Base-by-base conservation (phyloP, 1,140 invertebrate genomes). In the Anadara kagoshimensis region DNA sequence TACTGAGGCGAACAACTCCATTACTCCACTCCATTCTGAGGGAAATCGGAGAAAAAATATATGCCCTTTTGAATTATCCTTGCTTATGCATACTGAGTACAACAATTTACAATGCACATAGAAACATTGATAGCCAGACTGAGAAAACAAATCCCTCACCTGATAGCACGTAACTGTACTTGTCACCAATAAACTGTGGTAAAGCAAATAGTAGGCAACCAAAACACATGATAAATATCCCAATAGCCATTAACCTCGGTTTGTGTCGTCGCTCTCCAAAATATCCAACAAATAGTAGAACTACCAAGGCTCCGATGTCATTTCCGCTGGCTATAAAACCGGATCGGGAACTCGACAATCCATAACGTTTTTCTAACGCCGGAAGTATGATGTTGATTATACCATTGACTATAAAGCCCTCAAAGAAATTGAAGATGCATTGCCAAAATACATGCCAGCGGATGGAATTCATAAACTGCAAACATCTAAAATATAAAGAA, bases 191-290 rank as follows among this genome's bases (percentile, higher is more conserved):
- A 83, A 98, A 97, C 89, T 98, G 96, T 16, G 97, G 97, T 62
- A 97, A 91, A 87, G 96, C 94, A 87, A 98, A 98, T 57, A 98
- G 92, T 82, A 98, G 92, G 53, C 95, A 96, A 0, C 96, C 85
- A 14, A 82, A 8, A 0, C 79, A 80, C 83, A 98, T 96, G 76
- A 97, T 93, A 11, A 96, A 93, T 43, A 96, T 93, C 75, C 95
- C 95, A 77, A 91, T 90, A 18, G 69, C 81, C 63, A 86, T 79
- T 94, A 62, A 95, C 90, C 89, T 94, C 93, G 77, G 92, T 91
- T n/a, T 95, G 94, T 96, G 95, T 22, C 92, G 93, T 1, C 94
- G 91, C 0, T 94, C 90, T 0, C 95, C 95, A 44, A 95, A 91
- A 85, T 96, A 96, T 0, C 94, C 94, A 0, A 97, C 93, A 0